Percentiles rank a stretch among this genome's conserved stretches.
Evolutionary conservation across 2,797 vertebrate species (phyloP).

Genomic region (Parauchenoglanis punctatus): DNA sequence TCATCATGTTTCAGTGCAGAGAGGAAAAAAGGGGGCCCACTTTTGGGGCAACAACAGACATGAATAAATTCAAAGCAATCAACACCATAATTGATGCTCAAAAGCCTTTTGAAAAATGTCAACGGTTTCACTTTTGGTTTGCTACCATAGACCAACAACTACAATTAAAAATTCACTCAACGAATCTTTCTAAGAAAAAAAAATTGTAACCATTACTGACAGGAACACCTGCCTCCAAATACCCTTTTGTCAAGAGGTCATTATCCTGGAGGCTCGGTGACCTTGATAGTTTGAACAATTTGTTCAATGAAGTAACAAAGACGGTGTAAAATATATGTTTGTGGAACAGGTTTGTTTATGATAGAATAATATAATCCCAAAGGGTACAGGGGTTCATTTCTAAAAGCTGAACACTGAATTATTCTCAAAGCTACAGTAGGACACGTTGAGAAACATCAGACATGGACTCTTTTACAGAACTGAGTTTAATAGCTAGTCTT

Average conservation of each 20-base stretch:
- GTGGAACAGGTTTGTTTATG: background rate
- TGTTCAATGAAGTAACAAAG: background rate
- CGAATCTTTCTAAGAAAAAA: background rate
- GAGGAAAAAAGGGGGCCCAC: constrained; percentile 27
- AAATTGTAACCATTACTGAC: background rate
- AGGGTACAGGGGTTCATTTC: background rate
- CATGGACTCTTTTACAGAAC: background rate
- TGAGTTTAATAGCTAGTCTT: background rate
- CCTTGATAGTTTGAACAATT: background rate
- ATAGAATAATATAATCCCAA: too few relatives aligned
- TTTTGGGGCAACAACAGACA: constrained; percentile 29
- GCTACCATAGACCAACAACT: background rate
- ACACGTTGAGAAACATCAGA: background rate
- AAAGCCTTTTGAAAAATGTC: background rate
- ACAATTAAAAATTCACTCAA: background rate
- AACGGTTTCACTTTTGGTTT: constrained; percentile 29
- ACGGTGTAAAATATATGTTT: background rate
- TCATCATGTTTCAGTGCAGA: constrained; percentile 39
- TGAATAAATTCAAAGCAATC: constrained; percentile 17
- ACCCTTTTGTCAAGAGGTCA: background rate
- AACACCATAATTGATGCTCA: background rate
- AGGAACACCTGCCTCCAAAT: background rate
- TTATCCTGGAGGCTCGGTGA: background rate
- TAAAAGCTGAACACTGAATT: background rate
- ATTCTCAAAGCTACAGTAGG: too few relatives aligned